phyloP scores from a whole-genome alignment of 1,140 invertebrate species.

The Vollenhovia emeryi region DNA sequence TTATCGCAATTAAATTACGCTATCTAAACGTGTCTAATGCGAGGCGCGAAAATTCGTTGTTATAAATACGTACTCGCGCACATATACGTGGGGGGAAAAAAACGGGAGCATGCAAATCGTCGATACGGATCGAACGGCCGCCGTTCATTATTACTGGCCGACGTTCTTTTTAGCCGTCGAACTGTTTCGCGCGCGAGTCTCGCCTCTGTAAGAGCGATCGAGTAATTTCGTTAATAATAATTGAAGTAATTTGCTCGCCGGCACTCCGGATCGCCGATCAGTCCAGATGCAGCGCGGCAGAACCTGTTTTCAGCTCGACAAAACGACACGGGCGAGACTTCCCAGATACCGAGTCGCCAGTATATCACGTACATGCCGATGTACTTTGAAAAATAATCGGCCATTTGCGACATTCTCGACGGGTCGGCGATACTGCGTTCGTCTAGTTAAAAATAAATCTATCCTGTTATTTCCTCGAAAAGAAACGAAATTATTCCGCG shows the following conservation, averaged over 20 bases:
- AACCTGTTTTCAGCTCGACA: slow-evolving; percentile 49
- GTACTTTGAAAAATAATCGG: slow-evolving; percentile 45
- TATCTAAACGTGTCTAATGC: slow-evolving; percentile 72
- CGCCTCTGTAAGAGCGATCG: slow-evolving; percentile 53
- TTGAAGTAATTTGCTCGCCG: slow-evolving; percentile 60
- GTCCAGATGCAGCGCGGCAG: slow-evolving; percentile 20
- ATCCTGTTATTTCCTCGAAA: neutral
- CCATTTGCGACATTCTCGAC: slow-evolving; percentile 18
- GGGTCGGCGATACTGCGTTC: neutral
- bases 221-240: slow-evolving; percentile 62
- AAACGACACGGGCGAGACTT: slow-evolving; percentile 47
- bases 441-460: neutral
- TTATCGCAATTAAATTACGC: slow-evolving; percentile 78
- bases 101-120: slow-evolving; percentile 28
- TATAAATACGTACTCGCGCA: neutral
- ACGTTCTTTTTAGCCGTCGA: slow-evolving; percentile 41
- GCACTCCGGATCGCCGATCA: slow-evolving; percentile 46
- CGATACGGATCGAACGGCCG: slow-evolving; percentile 32
- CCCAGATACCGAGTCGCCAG: slow-evolving; percentile 20
- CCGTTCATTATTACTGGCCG: slow-evolving; percentile 50
- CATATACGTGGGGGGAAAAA: neutral
- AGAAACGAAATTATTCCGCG: neutral
- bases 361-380: slow-evolving; percentile 47
- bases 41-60: slow-evolving; percentile 64
- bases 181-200: slow-evolving; percentile 40